Base-by-base conservation (phyloP, 1,140 invertebrate species). In the Zaprionus ornatus region DNA sequence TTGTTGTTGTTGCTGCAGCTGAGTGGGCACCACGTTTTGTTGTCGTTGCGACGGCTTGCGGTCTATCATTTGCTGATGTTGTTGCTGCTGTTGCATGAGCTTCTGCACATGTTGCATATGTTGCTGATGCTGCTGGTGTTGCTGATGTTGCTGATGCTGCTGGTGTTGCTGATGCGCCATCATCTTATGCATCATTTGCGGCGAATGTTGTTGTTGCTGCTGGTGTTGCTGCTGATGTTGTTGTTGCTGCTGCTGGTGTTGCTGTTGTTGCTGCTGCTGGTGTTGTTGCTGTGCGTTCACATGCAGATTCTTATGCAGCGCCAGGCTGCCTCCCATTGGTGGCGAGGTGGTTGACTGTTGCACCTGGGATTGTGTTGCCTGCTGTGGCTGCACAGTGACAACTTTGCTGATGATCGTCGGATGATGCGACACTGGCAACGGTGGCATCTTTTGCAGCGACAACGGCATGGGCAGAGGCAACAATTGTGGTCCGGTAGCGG, bases 391-490 rank as follows among this genome's bases (percentile, higher is more conserved):
- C 29, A 92, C 91, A 0, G 82, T 92, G 0, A 92, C 91, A 15
- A 92, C 91, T 21, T 92, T 92, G 67, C 91, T 92, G 21, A 92
- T 92, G 40, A 92, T 92, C 10, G 91, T 92, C 6, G 91, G 91
- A 64, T 92, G 91, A 73, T 90, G 85, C 2, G 75, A 65, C 32
- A 88, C 77, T 1, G 82, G 66, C 71, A 92, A 61, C 5, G 91
- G 76, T 13, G 87, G 77, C 80, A 92, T 86, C 60, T 92, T 91
- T 42, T 91, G 91, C 57, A 92, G n/a, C 1, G 88, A 77, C 57
- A 90, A 35, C 12, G 90, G 70, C 60, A 91, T 48, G 7, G 90
- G 70, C 60, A 91, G 23, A 23, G 91, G 70, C 60, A 91, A 48
- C 63, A 81, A 15, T 15, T 91, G 91, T 1, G 85, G 55, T 2